phyloP scores from a whole-genome alignment of 2,113 vertebrate species.

The Cyphomyrus plagiostoma region DNA sequence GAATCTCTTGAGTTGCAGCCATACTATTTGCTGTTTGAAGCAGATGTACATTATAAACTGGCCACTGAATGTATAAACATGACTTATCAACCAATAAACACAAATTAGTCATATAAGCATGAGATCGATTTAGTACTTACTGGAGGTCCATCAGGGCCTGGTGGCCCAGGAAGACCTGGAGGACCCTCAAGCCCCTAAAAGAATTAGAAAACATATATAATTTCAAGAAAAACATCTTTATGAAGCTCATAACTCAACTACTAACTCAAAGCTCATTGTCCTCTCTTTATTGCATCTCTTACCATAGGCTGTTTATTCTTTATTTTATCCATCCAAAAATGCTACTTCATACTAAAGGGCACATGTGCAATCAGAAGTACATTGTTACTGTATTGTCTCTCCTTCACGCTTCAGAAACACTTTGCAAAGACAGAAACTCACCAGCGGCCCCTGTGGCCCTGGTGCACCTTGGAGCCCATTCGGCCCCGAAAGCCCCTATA shows the following conservation, averaged over 20 bases:
- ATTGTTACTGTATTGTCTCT: neutral
- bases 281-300: neutral
- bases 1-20: neutral
- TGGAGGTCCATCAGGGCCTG: constrained; percentile 80
- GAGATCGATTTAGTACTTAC: constrained; percentile 62
- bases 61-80: neutral
- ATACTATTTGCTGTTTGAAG: neutral
- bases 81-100: neutral
- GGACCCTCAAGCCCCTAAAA: constrained; percentile 80
- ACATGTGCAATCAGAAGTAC: neutral
- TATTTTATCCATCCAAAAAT: neutral
- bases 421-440: constrained; percentile 57
- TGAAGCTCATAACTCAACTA: neutral
- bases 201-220: constrained; percentile 12
- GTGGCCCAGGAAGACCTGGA: constrained; percentile 75
- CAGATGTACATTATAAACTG: neutral
- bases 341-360: neutral
- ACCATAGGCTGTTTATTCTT: neutral
- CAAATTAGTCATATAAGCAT: neutral
- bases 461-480: constrained; percentile 79
- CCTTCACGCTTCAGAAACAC: neutral
- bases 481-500: constrained; percentile 81
- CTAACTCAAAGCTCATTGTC: neutral
- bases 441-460: constrained; percentile 76
- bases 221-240: neutral